phyloP scores from a whole-genome alignment of 64 coral and sea anemone species.

The Montipora efflorescens region DNA sequence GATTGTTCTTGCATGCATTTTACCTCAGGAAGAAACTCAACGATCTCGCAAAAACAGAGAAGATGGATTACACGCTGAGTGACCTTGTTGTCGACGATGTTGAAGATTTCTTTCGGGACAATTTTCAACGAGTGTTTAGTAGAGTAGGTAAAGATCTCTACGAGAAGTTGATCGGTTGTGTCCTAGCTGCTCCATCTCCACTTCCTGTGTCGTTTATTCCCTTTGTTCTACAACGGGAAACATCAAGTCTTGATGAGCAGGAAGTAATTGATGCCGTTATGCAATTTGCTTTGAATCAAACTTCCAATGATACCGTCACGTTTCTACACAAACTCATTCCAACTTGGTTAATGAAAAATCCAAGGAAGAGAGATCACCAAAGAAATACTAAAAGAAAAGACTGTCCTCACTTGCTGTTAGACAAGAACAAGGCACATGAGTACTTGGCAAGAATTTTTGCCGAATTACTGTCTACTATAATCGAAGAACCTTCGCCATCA shows the following conservation, averaged over 20 bases:
- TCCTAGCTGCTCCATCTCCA: conserved; percentile 43
- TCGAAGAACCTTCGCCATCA: no score
- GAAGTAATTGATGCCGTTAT: conserved; percentile 57
- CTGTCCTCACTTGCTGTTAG: conserved; percentile 18
- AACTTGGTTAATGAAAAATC: conserved; percentile 33
- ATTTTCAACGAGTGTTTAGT: conserved; percentile 58
- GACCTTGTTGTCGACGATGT: conserved; percentile 13
- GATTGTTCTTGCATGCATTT: conserved; percentile 30
- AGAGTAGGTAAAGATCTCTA: conserved; percentile 35
- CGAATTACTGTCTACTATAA: not conserved
- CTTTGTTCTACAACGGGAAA: not conserved
- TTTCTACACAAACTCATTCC: conserved; percentile 67
- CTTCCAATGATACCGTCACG: conserved; percentile 15
- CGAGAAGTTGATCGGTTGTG: conserved; percentile 56
- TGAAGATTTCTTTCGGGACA: conserved; percentile 36
- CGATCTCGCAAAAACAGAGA: not conserved
- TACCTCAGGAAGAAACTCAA: not conserved
- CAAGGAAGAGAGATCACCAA: no score
- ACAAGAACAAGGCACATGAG: not conserved
- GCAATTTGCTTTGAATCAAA: not conserved
- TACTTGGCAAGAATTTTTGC: conserved; percentile 5
- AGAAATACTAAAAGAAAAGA: not conserved
- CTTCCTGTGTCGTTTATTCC: conserved; percentile 64
- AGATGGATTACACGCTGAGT: not conserved
- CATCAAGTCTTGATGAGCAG: conserved; percentile 4